Conservation (phyloP, 2,113 vertebrate species). For the Atherinomorus stipes region DNA sequence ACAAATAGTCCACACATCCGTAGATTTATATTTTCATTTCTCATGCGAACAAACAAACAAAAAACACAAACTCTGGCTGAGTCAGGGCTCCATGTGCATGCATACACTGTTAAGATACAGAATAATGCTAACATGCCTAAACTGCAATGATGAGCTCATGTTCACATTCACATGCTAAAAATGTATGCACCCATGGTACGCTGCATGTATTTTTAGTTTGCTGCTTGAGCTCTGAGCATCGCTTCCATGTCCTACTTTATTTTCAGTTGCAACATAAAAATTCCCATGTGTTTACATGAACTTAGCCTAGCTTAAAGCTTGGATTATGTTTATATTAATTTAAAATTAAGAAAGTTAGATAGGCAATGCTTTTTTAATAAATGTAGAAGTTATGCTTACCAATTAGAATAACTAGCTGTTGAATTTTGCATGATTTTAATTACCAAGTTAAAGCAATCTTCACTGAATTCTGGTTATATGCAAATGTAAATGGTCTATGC, state of each 20-base stretch:
- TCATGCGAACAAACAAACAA: background rate
- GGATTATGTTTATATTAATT: background rate
- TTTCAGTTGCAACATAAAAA: slow-evolving; percentile 7
- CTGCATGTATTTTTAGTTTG: slow-evolving; percentile 48
- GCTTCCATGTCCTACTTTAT: slow-evolving; percentile 27
- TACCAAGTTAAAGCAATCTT: background rate
- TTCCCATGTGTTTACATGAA: background rate
- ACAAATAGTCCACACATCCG: too few species aligned
- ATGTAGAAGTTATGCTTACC: too few species aligned
- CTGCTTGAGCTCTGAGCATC: slow-evolving; percentile 38
- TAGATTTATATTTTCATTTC: slow-evolving; percentile 3
- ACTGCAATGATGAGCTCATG: background rate
- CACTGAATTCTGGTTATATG: background rate
- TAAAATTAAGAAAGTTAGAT: background rate
- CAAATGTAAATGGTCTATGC: background rate
- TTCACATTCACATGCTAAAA: slow-evolving; percentile 39
- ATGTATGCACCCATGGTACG: slow-evolving; percentile 1
- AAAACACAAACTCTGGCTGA: background rate
- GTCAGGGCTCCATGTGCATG: background rate
- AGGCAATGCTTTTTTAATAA: too few species aligned
- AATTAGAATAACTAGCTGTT: background rate
- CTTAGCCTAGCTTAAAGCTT: background rate
- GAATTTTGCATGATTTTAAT: background rate
- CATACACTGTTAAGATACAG: background rate
- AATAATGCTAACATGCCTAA: slow-evolving; percentile 17